These are phyloP conservation scores for Ennomos quercinarius DNA, from an alignment of 2,888 invertebrate species.

Conservation along the genomic window DNA sequence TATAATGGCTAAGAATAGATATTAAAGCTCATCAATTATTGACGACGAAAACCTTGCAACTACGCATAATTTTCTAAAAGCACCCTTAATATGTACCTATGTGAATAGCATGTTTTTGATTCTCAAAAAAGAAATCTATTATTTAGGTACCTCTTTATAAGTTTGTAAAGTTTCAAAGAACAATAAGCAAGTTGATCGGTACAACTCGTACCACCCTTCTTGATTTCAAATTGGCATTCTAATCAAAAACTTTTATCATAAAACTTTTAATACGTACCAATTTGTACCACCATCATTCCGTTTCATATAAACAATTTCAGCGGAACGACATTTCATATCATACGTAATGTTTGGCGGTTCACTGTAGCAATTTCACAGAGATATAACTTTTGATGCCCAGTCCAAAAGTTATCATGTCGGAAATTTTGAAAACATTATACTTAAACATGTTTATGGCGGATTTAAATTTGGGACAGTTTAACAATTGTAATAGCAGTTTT, in stretches of 20 bases:
- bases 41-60: too few relatives aligned
- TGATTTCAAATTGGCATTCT: slow-evolving; percentile 9
- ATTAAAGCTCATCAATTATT: too few relatives aligned
- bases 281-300: slow-evolving; percentile 10
- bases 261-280: slow-evolving; percentile 11
- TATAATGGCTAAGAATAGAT: too few relatives aligned
- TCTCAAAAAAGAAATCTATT: too few relatives aligned
- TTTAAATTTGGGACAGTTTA: slow-evolving; percentile 16
- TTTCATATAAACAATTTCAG: slow-evolving; percentile 9
- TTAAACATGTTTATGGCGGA: slow-evolving; percentile 15
- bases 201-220: not conserved
- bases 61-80: too few relatives aligned
- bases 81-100: too few relatives aligned
- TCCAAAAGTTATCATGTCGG: slow-evolving; percentile 20
- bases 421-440: slow-evolving; percentile 14
- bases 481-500: not conserved
- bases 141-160: too few relatives aligned
- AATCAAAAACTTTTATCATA: slow-evolving; percentile 16
- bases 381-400: slow-evolving; percentile 20
- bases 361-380: slow-evolving; percentile 10
- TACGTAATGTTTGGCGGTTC: slow-evolving; percentile 14
- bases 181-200: not conserved
- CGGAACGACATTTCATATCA: slow-evolving; percentile 16
- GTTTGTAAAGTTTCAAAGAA: not conserved
- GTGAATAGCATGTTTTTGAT: too few relatives aligned